Conservation (phyloP, 2,113 vertebrate species). For the Rhadina sibilatrix region DNA sequence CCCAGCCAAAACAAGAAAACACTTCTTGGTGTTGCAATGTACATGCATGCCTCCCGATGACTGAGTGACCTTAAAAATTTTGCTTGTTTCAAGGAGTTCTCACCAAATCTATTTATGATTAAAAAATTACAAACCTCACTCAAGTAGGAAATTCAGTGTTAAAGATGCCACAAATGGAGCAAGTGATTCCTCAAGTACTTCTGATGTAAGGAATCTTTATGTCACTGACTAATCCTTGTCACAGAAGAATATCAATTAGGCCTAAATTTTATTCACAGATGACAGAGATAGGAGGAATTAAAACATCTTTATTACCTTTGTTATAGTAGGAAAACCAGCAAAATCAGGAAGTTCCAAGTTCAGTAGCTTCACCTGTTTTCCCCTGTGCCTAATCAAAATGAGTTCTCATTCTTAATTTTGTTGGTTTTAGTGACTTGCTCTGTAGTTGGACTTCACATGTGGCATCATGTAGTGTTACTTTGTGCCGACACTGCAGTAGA, state of each 20-base stretch:
- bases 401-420: background rate
- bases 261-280: background rate
- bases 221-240: background rate
- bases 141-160: background rate
- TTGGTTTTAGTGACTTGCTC: background rate
- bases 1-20: background rate
- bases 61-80: background rate
- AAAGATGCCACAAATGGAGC: background rate
- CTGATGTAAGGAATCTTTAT: background rate
- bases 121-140: background rate
- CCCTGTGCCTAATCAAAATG: background rate
- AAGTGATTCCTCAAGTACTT: background rate
- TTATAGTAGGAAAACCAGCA: background rate
- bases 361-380: background rate
- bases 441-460: background rate
- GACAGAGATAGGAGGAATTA: background rate
- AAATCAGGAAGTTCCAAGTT: background rate
- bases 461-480: background rate
- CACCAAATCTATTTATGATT: background rate
- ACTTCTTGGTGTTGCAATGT: background rate
- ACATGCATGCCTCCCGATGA: background rate
- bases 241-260: background rate
- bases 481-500: rapidly evolving
- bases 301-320: background rate
- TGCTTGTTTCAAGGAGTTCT: background rate